Evolutionary conservation across 2,797 vertebrate species (phyloP).

Genomic region (Ataeniobius toweri): DNA sequence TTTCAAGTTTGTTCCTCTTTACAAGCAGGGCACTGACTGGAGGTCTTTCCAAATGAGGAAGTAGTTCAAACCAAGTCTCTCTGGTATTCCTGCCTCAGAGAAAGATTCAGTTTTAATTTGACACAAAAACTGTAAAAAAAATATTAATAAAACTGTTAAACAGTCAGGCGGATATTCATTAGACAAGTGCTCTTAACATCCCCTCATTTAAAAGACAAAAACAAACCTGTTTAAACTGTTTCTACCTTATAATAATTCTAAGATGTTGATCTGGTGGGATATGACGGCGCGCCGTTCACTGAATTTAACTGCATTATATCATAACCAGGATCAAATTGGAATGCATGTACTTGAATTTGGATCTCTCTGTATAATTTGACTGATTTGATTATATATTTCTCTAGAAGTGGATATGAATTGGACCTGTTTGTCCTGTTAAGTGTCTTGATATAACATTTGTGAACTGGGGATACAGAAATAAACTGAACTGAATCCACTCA

Average conservation of each 20-base stretch:
- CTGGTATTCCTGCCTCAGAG: constrained; percentile 41
- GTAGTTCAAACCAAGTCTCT: constrained; percentile 54
- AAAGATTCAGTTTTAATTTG: constrained; percentile 23
- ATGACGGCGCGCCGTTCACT: too few relatives aligned
- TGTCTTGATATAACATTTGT: too few relatives aligned
- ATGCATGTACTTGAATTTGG: too few relatives aligned
- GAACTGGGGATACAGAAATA: too few relatives aligned
- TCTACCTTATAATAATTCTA: constrained; percentile 2
- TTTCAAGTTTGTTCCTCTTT: constrained; percentile 28
- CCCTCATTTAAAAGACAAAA: not conserved
- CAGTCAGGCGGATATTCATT: constrained; percentile 5
- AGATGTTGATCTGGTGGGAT: too few relatives aligned
- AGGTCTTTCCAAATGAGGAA: constrained; percentile 61
- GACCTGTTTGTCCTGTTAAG: too few relatives aligned
- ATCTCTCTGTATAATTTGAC: too few relatives aligned
- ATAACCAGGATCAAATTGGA: too few relatives aligned
- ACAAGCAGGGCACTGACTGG: constrained; percentile 48
- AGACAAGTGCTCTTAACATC: not conserved
- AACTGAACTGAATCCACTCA: too few relatives aligned
- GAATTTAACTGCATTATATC: too few relatives aligned
- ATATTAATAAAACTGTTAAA: constrained; percentile 6
- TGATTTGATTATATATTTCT: too few relatives aligned
- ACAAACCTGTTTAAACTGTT: not conserved
- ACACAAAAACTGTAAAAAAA: constrained; percentile 29
- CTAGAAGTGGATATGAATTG: too few relatives aligned